Percentiles rank a stretch among this genome's conserved stretches.
Evolutionary conservation across 2,113 vertebrate genomes (phyloP).

Genomic region (Microtus ochrogaster): DNA sequence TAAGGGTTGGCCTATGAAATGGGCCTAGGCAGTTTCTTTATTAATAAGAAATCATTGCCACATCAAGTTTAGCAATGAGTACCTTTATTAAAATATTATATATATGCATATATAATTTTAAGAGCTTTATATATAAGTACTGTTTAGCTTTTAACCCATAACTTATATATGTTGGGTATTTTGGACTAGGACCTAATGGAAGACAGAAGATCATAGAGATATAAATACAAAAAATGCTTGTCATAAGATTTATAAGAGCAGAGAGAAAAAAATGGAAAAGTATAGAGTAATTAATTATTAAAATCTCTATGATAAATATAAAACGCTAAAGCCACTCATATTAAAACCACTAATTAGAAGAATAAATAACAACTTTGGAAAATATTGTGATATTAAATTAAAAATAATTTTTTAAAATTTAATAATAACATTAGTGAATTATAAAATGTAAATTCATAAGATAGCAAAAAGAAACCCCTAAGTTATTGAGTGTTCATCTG

Average conservation of each 20-base stretch:
- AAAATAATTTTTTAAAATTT: slow-evolving; percentile 11
- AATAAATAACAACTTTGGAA: slow-evolving; percentile 24
- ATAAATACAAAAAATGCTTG: neutral
- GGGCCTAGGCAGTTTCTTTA: too few relatives aligned
- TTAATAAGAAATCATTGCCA: too few relatives aligned
- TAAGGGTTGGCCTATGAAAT: too few relatives aligned
- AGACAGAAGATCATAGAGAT: neutral
- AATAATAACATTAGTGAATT: neutral
- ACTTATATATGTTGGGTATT: slow-evolving; percentile 25
- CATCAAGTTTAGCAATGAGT: neutral
- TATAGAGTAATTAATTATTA: slow-evolving; percentile 1
- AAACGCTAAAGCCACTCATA: slow-evolving; percentile 20
- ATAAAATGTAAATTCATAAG: neutral
- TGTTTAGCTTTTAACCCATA: slow-evolving; percentile 30
- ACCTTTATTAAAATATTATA: slow-evolving; percentile 32
- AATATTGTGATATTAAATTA: neutral
- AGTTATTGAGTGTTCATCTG: neutral
- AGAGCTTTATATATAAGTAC: neutral
- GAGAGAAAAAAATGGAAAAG: slow-evolving; percentile 11
- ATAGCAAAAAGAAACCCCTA: neutral
- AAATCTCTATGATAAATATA: slow-evolving; percentile 26
- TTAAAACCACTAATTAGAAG: slow-evolving; percentile 14
- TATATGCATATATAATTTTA: neutral
- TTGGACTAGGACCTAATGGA: slow-evolving; percentile 31
- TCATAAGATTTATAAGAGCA: slow-evolving; percentile 23